Evolutionary conservation across 2,113 vertebrate genomes (phyloP), one percentile per base, ranked within the genome.

Genomic region (Psephotus haematonotus): DNA sequence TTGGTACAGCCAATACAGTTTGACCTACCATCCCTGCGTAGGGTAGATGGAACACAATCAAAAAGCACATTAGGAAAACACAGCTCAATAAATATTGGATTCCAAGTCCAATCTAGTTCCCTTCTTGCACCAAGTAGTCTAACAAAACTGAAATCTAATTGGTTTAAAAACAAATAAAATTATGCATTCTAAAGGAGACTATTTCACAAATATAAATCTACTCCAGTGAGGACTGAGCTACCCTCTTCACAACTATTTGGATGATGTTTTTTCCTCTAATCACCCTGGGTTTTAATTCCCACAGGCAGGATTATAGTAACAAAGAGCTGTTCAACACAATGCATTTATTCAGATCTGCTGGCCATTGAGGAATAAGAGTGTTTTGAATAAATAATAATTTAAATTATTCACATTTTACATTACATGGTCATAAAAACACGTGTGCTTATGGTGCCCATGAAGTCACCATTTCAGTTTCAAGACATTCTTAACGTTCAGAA

Each of bases 41-140:
- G 82, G 16, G 46, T n/a, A 71, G 50, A 62, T 65, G 59, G 82
- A 88, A 47, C n/a, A 41, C 44, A 83, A 93, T n/a, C 67, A 93
- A 62, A 90, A 82, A 77, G 33, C 39, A 82, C 70, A 90, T 69
- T 43, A 88, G 62, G 89, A 55, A 43, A 91, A 50, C 63, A 55
- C 24, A 86, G 75, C 47, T 95, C 95, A 71, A 91, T 90, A 95
- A 62, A 79, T 94, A 95, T 59, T 82, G 86, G 68, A 95, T 97
- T 97, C 25, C 41, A 72, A 90, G 13, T 50, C 14, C 27, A 76
- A 57, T 29, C 24, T 64, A 77, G 22, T 52, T 76, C 49, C 16
- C 23, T 72, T 69, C 41, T 72, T 71, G 7, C 24, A 91, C 17
- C 29, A 71, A 75, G 23, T 1, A 90, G 11, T 33, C 57, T 55